phyloP scores from a whole-genome alignment of 2,113 vertebrate species.

The Dipodomys ordii region DNA sequence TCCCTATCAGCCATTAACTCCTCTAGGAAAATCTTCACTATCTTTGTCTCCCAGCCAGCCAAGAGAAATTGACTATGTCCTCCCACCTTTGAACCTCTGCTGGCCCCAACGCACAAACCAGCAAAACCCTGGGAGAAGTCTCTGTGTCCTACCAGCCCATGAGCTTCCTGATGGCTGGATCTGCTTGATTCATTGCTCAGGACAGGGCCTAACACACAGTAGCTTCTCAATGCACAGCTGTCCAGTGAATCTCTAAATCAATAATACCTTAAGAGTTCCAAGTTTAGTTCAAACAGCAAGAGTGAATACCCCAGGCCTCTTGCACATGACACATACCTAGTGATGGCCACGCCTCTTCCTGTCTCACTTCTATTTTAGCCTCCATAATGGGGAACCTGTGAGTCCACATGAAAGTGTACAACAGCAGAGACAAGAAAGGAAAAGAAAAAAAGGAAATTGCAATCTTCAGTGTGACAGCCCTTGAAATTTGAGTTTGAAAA shows the following conservation, averaged over 20 bases:
- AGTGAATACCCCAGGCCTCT: background rate
- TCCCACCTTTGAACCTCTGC: background rate
- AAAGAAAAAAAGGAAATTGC: conserved; percentile 1
- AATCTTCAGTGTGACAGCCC: background rate
- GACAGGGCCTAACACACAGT: background rate
- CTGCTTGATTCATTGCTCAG: background rate
- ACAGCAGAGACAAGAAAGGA: conserved; percentile 39
- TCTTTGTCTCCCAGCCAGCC: too few species aligned
- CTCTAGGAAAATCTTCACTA: background rate
- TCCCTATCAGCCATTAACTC: too few species aligned
- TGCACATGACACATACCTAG: too few species aligned
- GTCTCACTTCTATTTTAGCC: background rate
- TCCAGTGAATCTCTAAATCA: background rate
- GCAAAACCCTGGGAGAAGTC: background rate
- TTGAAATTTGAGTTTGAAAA: conserved; percentile 61
- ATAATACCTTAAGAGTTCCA: background rate
- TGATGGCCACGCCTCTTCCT: too few species aligned
- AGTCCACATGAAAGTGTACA: background rate
- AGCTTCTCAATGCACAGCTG: background rate
- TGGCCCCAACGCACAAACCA: background rate
- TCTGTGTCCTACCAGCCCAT: background rate
- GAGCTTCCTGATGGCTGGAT: background rate
- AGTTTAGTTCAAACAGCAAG: background rate
- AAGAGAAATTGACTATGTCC: background rate
- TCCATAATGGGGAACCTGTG: background rate